Evolutionary conservation across 2,797 vertebrate genomes (phyloP).

Genomic region (Oreochromis mossambicus): DNA sequence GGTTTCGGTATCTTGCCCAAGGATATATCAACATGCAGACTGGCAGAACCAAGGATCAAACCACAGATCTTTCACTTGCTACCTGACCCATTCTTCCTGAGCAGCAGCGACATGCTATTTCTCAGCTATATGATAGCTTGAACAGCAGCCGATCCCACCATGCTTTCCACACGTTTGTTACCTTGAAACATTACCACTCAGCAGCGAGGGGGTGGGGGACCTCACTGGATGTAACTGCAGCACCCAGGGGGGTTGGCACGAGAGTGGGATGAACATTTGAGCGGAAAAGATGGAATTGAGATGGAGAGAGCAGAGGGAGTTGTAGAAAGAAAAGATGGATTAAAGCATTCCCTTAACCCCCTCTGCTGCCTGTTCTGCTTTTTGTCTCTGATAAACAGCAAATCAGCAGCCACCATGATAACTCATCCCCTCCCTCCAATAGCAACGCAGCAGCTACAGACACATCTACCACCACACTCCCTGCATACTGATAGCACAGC

Average conservation of each 20-base stretch:
- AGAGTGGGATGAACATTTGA: background rate
- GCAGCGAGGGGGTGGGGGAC: no score
- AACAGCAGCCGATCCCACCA: background rate
- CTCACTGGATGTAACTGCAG: constrained; percentile 3
- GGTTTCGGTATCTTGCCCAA: no score
- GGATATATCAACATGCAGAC: background rate
- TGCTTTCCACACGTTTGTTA: constrained; percentile 14
- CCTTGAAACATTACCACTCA: constrained; percentile 27
- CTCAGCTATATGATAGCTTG: background rate
- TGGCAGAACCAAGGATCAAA: background rate
- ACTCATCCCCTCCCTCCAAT: constrained; percentile 28
- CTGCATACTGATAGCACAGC: constrained; percentile 48
- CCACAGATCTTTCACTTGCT: background rate
- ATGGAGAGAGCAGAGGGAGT: constrained; percentile 3
- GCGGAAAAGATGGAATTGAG: constrained; percentile 11
- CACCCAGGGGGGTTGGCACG: background rate
- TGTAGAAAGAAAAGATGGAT: constrained; percentile 1
- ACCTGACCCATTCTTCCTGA: no score
- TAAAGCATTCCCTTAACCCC: background rate
- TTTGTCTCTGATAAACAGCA: constrained; percentile 38
- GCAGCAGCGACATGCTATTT: background rate
- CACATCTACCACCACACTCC: background rate
- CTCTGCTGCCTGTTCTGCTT: background rate
- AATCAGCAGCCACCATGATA: constrained; percentile 38
- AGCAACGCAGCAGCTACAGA: constrained; percentile 17